Base-by-base conservation (phyloP, 2,888 invertebrate species). In the Ennomos quercinarius region DNA sequence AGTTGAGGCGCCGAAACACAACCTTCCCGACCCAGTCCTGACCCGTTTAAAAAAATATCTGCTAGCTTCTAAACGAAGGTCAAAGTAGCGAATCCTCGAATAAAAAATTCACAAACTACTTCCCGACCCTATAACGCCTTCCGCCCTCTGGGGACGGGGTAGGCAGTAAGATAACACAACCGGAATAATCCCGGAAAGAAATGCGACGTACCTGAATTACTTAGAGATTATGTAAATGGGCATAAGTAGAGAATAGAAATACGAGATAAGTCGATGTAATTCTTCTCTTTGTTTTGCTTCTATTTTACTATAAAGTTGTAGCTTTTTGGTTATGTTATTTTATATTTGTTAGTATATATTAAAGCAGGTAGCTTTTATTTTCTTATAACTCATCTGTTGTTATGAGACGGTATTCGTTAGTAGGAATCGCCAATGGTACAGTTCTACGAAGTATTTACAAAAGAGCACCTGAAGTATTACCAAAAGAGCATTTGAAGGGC, bases 221-320 rank as follows among this genome's bases (percentile, higher is more conserved):
- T 66, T 39, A 17, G 44, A 64, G 61, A 64, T 68, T 66, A 68
- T 66, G 64, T 59, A 64, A 68, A 68, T 64, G 60, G 59, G 35
- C 13, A 49, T 59, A 61, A 55, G 54, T 50, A 56, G 45, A 10
- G 60, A 46, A 60, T 61, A 53, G 47, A 61, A 57, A 60, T 64
- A 59, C 34, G 43, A 35, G 35, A 40, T 40, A n/a, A 47, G 48
- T 39, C 9, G 27, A 0, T 9, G 45, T 27, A 35, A 53, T 45
- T 35, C 40, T 8, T 45, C 43, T 41, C 13, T 35, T 53, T 54
- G 36, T 52, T 42, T 51, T 27, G 8, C 8, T 45, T 11, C 6
- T 27, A 27, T 27, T 27, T 3, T 17, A 17, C 1, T 17, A 17
- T 17, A 17, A 17, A 1, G 17, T 17, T 17, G 17, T 17, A 17